Percentiles rank a stretch among this genome's conserved stretches.
These are phyloP conservation scores for Oncopeltus fasciatus DNA, from an alignment of 1,140 invertebrate species.

Conservation along the genomic window DNA sequence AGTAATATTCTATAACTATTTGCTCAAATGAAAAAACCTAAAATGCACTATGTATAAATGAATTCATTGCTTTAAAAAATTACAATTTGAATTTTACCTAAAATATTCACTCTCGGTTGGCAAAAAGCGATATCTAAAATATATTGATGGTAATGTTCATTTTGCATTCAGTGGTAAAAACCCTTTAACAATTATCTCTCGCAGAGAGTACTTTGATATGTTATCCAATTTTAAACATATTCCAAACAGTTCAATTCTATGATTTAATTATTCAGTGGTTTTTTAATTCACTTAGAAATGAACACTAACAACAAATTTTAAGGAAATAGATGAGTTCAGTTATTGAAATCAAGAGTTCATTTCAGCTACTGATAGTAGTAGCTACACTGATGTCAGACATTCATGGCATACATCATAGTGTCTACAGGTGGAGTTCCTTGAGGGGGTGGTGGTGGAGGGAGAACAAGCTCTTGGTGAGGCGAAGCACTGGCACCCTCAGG, in stretches of 20 bases:
- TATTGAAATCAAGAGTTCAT: not conserved
- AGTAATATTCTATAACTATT: too few relatives aligned
- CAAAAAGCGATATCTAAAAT: not conserved
- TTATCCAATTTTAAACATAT: not conserved
- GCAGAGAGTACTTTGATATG: conserved; percentile 7
- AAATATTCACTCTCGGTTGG: not conserved
- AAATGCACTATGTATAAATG: too few relatives aligned
- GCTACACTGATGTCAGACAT: conserved; percentile 31
- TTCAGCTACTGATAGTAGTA: conserved; percentile 19
- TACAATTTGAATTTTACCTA: not conserved
- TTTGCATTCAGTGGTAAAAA: not conserved
- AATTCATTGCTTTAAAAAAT: not conserved
- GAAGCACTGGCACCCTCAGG: conserved; percentile 32
- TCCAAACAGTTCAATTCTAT: not conserved
- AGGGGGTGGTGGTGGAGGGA: conserved; percentile 6
- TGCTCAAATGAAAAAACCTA: too few relatives aligned
- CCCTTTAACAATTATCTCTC: not conserved
- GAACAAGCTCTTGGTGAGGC: conserved; percentile 8
- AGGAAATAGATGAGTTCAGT: too few relatives aligned
- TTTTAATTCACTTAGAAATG: too few relatives aligned
- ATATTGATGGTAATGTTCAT: not conserved
- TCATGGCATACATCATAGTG: conserved; percentile 35
- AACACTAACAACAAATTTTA: too few relatives aligned
- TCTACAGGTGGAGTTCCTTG: conserved; percentile 27
- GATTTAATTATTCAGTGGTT: not conserved